Percentiles rank a stretch among this genome's conserved stretches.
Evolutionary conservation across 1,140 invertebrate species (phyloP).

Genomic region (Bombyx mandarina): DNA sequence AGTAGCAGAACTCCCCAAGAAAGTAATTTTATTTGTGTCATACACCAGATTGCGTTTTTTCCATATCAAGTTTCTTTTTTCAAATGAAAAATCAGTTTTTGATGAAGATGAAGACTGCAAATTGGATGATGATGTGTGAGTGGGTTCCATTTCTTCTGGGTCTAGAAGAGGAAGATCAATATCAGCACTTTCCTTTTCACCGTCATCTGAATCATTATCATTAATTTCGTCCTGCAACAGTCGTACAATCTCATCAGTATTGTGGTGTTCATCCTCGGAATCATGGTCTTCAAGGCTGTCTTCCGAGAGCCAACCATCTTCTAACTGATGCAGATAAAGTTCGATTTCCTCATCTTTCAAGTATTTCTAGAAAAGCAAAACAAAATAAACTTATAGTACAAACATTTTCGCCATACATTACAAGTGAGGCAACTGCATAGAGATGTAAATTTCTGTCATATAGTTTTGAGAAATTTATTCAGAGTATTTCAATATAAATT

Average conservation of each 20-base stretch:
- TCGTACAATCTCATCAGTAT: slow-evolving; percentile 31
- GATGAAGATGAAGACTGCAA: slow-evolving; percentile 18
- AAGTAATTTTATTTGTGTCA: slow-evolving; percentile 10
- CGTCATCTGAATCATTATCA: slow-evolving; percentile 25
- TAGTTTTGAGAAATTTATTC: slow-evolving; percentile 33
- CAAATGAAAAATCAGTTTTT: slow-evolving; percentile 8
- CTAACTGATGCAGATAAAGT: slow-evolving; percentile 28
- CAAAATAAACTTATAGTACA: slow-evolving; percentile 30
- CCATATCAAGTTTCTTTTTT: slow-evolving; percentile 10
- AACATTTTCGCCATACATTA: slow-evolving; percentile 25
- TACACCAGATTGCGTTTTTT: slow-evolving; percentile 1
- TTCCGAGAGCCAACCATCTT: slow-evolving; percentile 35
- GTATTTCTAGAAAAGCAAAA: slow-evolving; percentile 29
- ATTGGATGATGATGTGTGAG: slow-evolving; percentile 22
- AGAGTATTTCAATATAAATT: slow-evolving; percentile 29
- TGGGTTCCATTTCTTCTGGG: slow-evolving; percentile 27
- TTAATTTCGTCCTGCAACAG: slow-evolving; percentile 26
- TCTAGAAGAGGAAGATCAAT: slow-evolving; percentile 37
- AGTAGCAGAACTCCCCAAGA: slow-evolving; percentile 13
- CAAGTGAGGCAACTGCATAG: slow-evolving; percentile 26
- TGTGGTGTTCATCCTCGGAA: slow-evolving; percentile 29
- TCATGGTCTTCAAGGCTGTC: slow-evolving; percentile 30
- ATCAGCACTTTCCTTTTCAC: slow-evolving; percentile 26
- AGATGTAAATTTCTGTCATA: slow-evolving; percentile 38
- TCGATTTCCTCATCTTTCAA: slow-evolving; percentile 31